Conservation (phyloP, 2,888 invertebrate species). For the Monopis laevigella region DNA sequence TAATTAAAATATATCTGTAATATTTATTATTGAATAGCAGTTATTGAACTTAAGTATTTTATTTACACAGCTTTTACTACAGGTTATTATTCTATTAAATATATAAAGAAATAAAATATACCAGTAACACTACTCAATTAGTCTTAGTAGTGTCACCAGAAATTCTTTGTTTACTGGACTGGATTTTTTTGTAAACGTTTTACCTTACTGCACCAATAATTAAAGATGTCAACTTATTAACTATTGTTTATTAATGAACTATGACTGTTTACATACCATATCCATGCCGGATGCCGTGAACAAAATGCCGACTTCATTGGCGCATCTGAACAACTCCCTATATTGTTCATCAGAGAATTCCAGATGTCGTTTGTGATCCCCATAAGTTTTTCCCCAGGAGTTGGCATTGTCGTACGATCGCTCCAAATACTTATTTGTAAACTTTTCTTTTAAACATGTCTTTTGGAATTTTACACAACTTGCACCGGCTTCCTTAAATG, state of each 20-base stretch:
- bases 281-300: conserved; percentile 89
- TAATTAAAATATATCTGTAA: too few relatives aligned
- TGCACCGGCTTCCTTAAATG: conserved; percentile 73
- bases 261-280: conserved; percentile 46
- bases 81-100: too few relatives aligned
- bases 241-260: conserved; percentile 19
- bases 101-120: too few relatives aligned
- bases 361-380: conserved; percentile 77
- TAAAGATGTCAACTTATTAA: not conserved
- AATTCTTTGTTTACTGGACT: too few relatives aligned
- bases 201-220: not conserved
- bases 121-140: too few relatives aligned
- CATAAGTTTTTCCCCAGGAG: conserved; percentile 83
- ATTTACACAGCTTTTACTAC: too few relatives aligned
- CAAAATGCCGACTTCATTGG: conserved; percentile 69
- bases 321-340: conserved; percentile 70
- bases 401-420: conserved; percentile 70
- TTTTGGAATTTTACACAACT: conserved; percentile 90
- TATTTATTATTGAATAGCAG: too few relatives aligned
- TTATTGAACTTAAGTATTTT: too few relatives aligned
- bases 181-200: too few relatives aligned
- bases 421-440: conserved; percentile 72
- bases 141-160: too few relatives aligned
- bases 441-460: conserved; percentile 75
- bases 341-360: conserved; percentile 78